phyloP scores from a whole-genome alignment of 2,797 vertebrate species.

The Pseudochirops cupreus region DNA sequence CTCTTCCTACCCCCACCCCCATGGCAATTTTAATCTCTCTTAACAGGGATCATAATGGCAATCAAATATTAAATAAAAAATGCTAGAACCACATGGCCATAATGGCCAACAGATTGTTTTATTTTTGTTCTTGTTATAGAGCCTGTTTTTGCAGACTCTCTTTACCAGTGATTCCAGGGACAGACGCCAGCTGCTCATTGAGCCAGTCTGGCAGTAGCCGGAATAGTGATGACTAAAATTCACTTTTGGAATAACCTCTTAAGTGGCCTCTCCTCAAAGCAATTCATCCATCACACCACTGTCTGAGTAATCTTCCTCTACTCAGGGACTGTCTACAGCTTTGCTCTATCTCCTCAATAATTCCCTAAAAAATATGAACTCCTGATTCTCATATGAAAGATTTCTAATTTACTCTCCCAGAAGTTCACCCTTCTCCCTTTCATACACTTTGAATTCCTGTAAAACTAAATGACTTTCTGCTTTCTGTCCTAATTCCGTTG shows the following conservation, averaged over 20 bases:
- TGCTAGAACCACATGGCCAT: not conserved
- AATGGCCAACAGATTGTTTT: conserved; percentile 10
- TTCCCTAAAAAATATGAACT: not conserved
- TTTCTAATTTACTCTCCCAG: not conserved
- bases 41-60: conserved; percentile 23
- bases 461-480: not conserved
- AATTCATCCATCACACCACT: not conserved
- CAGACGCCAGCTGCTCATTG: conserved; percentile 45
- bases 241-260: not conserved
- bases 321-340: not conserved
- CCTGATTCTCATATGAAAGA: not conserved
- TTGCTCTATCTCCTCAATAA: not conserved
- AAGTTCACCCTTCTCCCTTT: not conserved
- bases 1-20: not conserved
- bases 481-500: not conserved
- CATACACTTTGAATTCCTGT: not conserved
- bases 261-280: not conserved
- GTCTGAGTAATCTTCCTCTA: not conserved
- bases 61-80: conserved; percentile 30
- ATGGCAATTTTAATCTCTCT: conserved; percentile 12
- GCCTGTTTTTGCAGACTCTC: conserved; percentile 51
- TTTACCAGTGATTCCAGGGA: conserved; percentile 51
- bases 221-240: conserved; percentile 34
- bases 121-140: conserved; percentile 52
- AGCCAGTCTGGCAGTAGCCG: conserved; percentile 37